These are phyloP conservation scores for Drosophila paulistorum DNA, from an alignment of 1,140 invertebrate species.

Conservation along the genomic window DNA sequence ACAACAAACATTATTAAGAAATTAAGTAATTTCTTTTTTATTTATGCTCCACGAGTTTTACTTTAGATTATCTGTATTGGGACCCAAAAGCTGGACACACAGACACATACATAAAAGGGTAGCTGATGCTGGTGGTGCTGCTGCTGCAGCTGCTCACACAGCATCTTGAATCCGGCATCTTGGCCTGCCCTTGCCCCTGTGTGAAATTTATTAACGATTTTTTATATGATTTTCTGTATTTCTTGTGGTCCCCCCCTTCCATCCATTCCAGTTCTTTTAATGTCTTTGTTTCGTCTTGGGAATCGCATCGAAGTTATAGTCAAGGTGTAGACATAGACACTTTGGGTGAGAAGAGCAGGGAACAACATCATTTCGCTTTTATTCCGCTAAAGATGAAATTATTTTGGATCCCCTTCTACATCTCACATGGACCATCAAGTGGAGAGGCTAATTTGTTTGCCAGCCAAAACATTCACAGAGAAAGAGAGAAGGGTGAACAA, in stretches of 20 bases:
- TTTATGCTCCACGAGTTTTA: slow-evolving; percentile 81
- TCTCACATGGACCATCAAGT: slow-evolving; percentile 40
- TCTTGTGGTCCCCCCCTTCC: slow-evolving; percentile 16
- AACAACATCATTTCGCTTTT: slow-evolving; percentile 61
- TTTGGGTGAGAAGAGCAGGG: slow-evolving; percentile 57
- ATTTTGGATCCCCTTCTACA: slow-evolving; percentile 47
- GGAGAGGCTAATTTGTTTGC: slow-evolving; percentile 72
- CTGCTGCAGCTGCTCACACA: slow-evolving; percentile 56
- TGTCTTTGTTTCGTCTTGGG: slow-evolving; percentile 59
- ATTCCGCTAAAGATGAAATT: slow-evolving; percentile 60
- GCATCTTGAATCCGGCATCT: slow-evolving; percentile 11
- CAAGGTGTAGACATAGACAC: slow-evolving; percentile 64
- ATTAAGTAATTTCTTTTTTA: slow-evolving; percentile 82
- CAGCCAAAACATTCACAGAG: slow-evolving; percentile 52
- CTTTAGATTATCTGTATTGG: slow-evolving; percentile 75
- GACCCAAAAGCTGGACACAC: slow-evolving; percentile 39
- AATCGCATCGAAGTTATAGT: slow-evolving; percentile 16
- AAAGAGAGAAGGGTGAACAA: not conserved
- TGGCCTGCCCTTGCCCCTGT: slow-evolving; percentile 27
- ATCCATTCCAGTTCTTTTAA: slow-evolving; percentile 40
- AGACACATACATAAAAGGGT: slow-evolving; percentile 61
- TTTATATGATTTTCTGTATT: slow-evolving; percentile 61
- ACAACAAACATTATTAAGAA: slow-evolving; percentile 77
- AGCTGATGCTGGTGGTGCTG: slow-evolving; percentile 38
- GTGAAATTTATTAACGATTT: slow-evolving; percentile 82